Base-by-base conservation (phyloP, 2,888 invertebrate genomes). In the Amitus sp. region DNA sequence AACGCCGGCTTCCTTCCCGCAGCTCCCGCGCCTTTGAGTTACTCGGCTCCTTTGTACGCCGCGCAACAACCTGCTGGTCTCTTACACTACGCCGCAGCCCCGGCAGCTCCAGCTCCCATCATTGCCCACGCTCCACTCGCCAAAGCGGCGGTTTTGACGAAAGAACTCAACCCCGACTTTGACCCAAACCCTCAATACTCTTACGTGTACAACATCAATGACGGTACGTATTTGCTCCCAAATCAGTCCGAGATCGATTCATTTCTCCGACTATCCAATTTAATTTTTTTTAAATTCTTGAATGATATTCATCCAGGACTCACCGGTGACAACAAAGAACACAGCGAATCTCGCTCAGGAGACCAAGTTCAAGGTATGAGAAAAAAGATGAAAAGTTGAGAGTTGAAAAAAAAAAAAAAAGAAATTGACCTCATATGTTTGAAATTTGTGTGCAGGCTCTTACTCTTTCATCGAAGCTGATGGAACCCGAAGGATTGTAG, bases 1-100 rank as follows among this genome's bases (percentile, higher is more conserved):
- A 85, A 84, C 60, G 85, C 84, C 1, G 85, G 82, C 19, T 66
- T 80, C 7, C 74, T 84, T 34, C 61, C 70, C 10, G 70, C 74
- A 9, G 71, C 47, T 71, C 83, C 70, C 75, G n/a, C n/a, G n/a
- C n/a, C n/a, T n/a, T 33, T 70, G 18, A 66, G 74, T 7, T 77
- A 75, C 23, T 5, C 4, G 23, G 23, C 23, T 7, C 23, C 23
- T 23, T 23, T 3, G 23, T 7, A 23, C n/a, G n/a, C n/a, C n/a
- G n/a, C n/a, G n/a, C n/a, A n/a, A n/a, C n/a, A n/a, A n/a, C n/a
- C n/a, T n/a, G n/a, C n/a, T n/a, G n/a, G n/a, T n/a, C n/a, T n/a
- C n/a, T n/a, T n/a, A n/a, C n/a, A n/a, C n/a, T 23, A 23, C 7
- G 23, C 23, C 23, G 23, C 30, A 30, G n/a, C 2, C 2, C 66